phyloP scores from a whole-genome alignment of 2,113 vertebrate species.

The Cyanoderma ruficeps region DNA sequence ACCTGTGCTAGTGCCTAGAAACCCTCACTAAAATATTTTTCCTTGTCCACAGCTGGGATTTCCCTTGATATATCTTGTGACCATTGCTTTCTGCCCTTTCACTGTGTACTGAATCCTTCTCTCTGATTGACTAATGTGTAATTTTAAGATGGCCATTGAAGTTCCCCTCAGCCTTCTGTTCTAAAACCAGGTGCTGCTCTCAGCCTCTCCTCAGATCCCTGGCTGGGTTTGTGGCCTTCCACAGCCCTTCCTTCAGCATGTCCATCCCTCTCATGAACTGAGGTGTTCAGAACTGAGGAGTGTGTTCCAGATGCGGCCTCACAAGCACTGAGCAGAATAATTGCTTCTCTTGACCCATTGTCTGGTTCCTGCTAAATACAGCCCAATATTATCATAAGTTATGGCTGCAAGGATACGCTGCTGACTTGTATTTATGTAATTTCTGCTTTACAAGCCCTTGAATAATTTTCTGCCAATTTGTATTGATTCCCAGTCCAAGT shows the following conservation, averaged over 20 bases:
- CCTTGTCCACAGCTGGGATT: background rate
- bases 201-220: background rate
- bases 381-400: background rate
- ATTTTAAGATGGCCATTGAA: background rate
- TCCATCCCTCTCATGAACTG: background rate
- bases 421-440: background rate
- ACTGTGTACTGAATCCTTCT: background rate
- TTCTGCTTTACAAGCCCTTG: background rate
- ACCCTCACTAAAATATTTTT: background rate
- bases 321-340: background rate
- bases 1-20: background rate
- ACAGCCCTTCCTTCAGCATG: background rate
- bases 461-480: background rate
- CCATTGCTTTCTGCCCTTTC: background rate
- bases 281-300: background rate
- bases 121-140: rapidly evolving
- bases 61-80: background rate
- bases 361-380: background rate
- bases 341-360: background rate
- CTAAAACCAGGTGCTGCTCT: background rate
- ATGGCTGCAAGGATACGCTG: background rate
- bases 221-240: background rate
- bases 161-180: background rate
- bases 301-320: background rate
- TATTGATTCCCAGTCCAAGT: background rate